These are phyloP conservation scores for Pycnomerus fuliginosus DNA, from an alignment of 2,888 invertebrate genomes.

Conservation along the genomic window DNA sequence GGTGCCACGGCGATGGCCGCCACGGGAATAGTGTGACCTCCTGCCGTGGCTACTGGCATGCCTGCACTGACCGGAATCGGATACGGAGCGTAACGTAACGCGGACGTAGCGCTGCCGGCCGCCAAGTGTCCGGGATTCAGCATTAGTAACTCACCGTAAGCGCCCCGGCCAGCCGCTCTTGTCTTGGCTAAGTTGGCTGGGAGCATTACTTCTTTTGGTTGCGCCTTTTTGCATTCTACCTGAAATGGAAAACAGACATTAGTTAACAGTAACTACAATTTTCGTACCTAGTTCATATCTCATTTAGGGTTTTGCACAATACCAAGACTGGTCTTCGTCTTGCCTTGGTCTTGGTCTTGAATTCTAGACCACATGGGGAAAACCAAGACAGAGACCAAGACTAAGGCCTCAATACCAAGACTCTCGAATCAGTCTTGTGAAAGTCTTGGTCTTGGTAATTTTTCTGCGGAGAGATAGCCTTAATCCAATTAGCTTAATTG, in stretches of 20 bases:
- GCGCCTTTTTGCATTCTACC: constrained; percentile 99
- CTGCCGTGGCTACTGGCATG: constrained; percentile 35
- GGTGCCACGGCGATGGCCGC: constrained; percentile 49
- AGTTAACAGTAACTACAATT: no score
- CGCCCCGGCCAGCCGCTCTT: constrained; percentile 91
- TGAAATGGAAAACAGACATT: constrained; percentile 60
- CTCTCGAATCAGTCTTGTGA: no score
- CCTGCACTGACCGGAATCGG: constrained; percentile 48
- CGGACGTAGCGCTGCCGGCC: constrained; percentile 52
- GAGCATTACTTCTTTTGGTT: constrained; percentile 99
- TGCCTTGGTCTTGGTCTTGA: no score
- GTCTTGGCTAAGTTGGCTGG: constrained; percentile 95
- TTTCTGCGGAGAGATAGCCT: no score
- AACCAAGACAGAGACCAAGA: no score
- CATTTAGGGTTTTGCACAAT: no score
- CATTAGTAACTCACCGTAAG: constrained; percentile 97
- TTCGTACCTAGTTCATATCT: no score
- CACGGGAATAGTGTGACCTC: constrained; percentile 41
- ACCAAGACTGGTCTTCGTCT: no score
- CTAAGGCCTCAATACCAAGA: no score
- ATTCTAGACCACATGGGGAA: no score
- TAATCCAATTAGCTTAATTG: no score
- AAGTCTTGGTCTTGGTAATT: no score
- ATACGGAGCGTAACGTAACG: constrained; percentile 66
- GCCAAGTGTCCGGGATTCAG: constrained; percentile 63